A percentile compares a stretch with the other conserved stretches of the same genome.
Evolutionary conservation across 2,797 vertebrate species (phyloP).

Genomic region (Spheniscus humboldti): DNA sequence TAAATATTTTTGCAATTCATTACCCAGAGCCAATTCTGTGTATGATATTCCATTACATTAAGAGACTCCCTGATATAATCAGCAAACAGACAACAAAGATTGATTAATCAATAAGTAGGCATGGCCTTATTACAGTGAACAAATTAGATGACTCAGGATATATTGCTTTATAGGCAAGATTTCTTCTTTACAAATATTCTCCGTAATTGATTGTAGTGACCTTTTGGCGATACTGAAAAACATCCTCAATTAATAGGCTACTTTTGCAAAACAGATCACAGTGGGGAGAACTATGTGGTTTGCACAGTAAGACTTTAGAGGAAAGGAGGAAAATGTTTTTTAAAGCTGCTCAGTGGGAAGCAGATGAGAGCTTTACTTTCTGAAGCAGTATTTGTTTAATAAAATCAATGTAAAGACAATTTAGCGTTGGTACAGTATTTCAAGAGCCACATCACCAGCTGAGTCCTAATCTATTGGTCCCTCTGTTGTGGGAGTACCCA

Average conservation of each 20-base stretch:
- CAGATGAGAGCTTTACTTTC: conserved; percentile 18
- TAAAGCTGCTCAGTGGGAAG: not conserved
- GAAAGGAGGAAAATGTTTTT: conserved; percentile 6
- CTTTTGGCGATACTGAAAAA: conserved; percentile 65
- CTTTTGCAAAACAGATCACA: conserved; percentile 40
- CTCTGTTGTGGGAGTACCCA: not conserved
- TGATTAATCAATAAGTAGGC: conserved; percentile 76
- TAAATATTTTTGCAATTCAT: conserved; percentile 54
- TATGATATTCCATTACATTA: conserved; percentile 62
- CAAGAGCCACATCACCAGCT: not conserved
- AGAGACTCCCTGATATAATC: conserved; percentile 66
- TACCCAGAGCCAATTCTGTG: not conserved
- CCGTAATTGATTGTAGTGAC: conserved; percentile 68
- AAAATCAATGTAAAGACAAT: not conserved
- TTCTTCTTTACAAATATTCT: conserved; percentile 68
- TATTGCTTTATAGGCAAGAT: conserved; percentile 71
- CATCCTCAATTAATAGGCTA: conserved; percentile 53
- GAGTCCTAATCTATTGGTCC: not conserved
- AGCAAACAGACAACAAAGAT: conserved; percentile 56
- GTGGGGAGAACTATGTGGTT: not conserved
- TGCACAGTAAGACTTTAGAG: not conserved
- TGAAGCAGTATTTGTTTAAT: conserved; percentile 9
- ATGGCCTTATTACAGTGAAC: conserved; percentile 74
- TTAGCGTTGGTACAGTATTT: not conserved
- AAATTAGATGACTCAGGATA: conserved; percentile 69